Conservation (phyloP, 2,888 invertebrate genomes). For the Hydrotaea cyrtoneurina region DNA sequence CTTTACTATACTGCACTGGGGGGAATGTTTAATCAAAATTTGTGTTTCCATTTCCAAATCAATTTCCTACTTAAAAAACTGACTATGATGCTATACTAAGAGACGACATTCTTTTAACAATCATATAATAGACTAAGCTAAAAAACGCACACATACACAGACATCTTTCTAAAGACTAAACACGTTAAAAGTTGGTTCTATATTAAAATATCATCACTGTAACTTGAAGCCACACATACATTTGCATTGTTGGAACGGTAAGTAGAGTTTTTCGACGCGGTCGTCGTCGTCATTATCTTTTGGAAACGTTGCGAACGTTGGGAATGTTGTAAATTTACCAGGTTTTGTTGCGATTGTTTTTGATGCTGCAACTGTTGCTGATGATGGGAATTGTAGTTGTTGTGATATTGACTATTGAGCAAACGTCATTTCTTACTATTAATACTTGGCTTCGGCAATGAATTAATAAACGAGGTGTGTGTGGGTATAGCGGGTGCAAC, state of each 20-base stretch:
- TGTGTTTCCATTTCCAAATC: background rate
- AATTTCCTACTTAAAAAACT: background rate
- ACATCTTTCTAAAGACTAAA: constrained; percentile 46
- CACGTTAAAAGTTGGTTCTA: constrained; percentile 59
- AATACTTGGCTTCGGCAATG: constrained; percentile 77
- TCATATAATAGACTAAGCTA: constrained; percentile 21
- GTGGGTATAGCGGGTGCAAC: constrained; percentile 81
- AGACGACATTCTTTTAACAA: background rate
- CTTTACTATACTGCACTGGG: no score
- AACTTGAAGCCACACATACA: constrained; percentile 60
- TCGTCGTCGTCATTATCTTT: constrained; percentile 57
- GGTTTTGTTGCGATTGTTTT: constrained; percentile 33
- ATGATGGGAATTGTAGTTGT: constrained; percentile 19
- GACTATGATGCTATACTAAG: constrained; percentile 8
- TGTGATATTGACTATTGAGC: constrained; percentile 76
- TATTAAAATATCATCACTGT: constrained; percentile 66
- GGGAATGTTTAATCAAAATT: no score
- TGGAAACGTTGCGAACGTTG: constrained; percentile 53
- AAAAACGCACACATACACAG: constrained; percentile 4
- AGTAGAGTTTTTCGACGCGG: constrained; percentile 57
- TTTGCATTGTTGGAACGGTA: constrained; percentile 63
- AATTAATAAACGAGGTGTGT: constrained; percentile 78
- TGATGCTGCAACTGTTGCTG: background rate
- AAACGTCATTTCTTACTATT: constrained; percentile 80
- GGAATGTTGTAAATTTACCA: constrained; percentile 45